Evolutionary conservation across 1,140 invertebrate genomes (phyloP), one percentile per base, ranked within the genome.

Genomic region (Catajapyx aquilonaris): DNA sequence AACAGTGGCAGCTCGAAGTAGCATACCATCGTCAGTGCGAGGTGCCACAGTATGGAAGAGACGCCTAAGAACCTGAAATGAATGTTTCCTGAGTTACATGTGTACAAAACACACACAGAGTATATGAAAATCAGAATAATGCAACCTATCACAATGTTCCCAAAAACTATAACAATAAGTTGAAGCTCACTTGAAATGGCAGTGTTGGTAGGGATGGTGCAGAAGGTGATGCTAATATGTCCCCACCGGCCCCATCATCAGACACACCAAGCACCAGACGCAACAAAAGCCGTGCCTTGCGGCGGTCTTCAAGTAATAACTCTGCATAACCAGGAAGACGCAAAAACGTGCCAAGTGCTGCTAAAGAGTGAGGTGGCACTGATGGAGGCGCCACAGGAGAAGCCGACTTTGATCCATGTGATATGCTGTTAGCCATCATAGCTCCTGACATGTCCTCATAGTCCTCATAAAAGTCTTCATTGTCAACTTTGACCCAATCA

Each of bases 261-360:
- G 79, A 81, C 0, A 90, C 84, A 1, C 87, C 86, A 5, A 91
- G 62, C 11, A 86, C 75, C 15, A 93, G 60, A 4, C 85, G 61
- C 21, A 93, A 58, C 31, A 91, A 60, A 58, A 80, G 86, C 47
- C 84, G 76, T 0, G 86, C 85, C 31, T 76, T 71, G 46, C 77
- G 72, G 35, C 78, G 71, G 54, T 87, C 80, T 49, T 74, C 73
- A 1, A 91, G 59, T 20, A 94, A 50, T 3, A 85, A 77, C 52
- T 85, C 81, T 1, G 85, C 84, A 54, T 90, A 93, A 4, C 83
- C 78, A 0, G 84, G 84, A 39, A 93, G 56, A 31, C 84, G 64
- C 5, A 93, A 60, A 49, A 93, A 85, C 11, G 90, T 57, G 4
- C 81, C 81, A 53, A 93, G 86, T 2, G 86, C 85, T 7, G 81